Evolutionary conservation across 2,113 vertebrate genomes (phyloP), one percentile per base, ranked within the genome.

Genomic region (Furnarius figulus): DNA sequence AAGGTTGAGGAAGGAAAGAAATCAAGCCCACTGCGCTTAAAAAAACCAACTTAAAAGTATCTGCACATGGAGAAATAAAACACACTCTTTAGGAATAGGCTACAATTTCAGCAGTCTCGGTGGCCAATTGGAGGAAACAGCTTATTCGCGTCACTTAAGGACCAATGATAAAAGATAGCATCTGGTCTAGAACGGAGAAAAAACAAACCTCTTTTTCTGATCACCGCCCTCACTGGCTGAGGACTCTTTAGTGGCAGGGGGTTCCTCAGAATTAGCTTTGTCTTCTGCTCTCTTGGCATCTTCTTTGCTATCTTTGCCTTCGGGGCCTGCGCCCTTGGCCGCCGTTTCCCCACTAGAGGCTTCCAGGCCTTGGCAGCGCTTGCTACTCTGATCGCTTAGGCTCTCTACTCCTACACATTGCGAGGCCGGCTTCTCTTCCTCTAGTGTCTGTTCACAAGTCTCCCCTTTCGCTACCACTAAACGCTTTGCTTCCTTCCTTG

Each of bases 161-260:
- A 98, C 98, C 98, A 98, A 98, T 98, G 98, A 98, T 98, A 99
- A 99, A 99, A 98, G 98, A 99, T 97, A 99, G 98, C 99, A 98
- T 99, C 98, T 99, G 97, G 98, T 99, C 99, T 99, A 99, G 95
- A 99, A 99, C 98, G 99, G 99, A 99, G 98, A 99, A 99, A 98
- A 98, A 98, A 99, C 99, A 99, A 99, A 99, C 99, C 99, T 99
- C 99, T 98, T 99, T 98, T 98, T 99, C 99, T 99, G 99, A 99
- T 99, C 99, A 99, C 98, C 99, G 97, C 99, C 99, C 99, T 99
- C 99, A 98, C 99, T 99, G 99, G 98, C 89, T 98, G 99, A 99
- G 98, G 99, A 98, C 98, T 98, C 99, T 99, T 98, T 99, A 98
- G 98, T 98, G 97, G 99, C 98, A 89, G 99, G 96, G 97, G 98